Conservation (phyloP, 1,140 invertebrate genomes). For the Sarcophaga peregrina region DNA sequence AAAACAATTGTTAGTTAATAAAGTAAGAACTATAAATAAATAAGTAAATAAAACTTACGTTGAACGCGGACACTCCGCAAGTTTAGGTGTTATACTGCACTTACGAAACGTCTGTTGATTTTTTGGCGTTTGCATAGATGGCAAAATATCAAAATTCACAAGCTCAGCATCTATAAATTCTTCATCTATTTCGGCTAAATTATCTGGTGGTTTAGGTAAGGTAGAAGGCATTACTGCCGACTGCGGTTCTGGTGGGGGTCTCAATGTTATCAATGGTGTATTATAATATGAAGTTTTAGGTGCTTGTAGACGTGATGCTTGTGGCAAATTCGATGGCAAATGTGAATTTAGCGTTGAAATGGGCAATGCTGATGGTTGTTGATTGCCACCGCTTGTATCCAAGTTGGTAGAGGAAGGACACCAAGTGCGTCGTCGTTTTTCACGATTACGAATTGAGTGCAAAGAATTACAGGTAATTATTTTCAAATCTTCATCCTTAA, state of each 20-base stretch:
- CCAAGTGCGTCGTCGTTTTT: constrained; percentile 60
- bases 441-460: constrained; percentile 48
- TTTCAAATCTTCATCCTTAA: constrained; percentile 51
- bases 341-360: background rate
- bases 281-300: constrained; percentile 5
- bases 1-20: background rate
- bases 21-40: background rate
- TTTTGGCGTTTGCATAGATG: background rate
- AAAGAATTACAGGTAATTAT: constrained; percentile 57
- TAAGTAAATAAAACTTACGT: background rate
- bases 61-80: background rate
- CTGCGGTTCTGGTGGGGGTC: background rate
- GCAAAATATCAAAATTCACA: constrained; percentile 8
- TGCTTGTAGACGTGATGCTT: constrained; percentile 12
- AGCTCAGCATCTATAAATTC: constrained; percentile 27
- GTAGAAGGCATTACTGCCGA: background rate
- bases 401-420: constrained; percentile 46
- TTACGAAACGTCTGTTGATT: background rate
- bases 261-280: constrained; percentile 27
- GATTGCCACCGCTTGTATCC: background rate
- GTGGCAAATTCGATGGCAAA: background rate
- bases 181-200: constrained; percentile 12
- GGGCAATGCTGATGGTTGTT: constrained; percentile 2
- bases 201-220: background rate
- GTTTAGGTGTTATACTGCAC: constrained; percentile 29